Evolutionary conservation across 2,113 vertebrate genomes (phyloP), one percentile per base, ranked within the genome.

Genomic region (Hymenochirus boettgeri): DNA sequence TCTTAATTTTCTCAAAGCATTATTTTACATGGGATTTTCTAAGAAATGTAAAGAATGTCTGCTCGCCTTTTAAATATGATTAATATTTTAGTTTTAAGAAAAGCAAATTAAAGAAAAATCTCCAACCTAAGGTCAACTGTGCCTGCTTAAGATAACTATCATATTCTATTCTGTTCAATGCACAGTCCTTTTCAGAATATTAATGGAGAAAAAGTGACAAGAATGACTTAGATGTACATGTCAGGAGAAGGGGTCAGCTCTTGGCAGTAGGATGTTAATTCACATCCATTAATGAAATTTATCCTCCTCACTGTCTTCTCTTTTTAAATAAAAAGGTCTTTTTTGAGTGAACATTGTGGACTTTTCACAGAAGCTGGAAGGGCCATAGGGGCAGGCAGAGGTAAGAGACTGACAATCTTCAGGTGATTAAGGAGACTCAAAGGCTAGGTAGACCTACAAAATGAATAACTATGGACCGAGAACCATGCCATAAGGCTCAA

Each of bases 401-500:
- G 93, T 88, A 89, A 89, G 91, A 92, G 88, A 92, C 88, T 89
- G 92, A 95, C 92, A 93, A 93, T 94, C 92, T 93, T 92, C 91
- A 93, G 92, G 93, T 95, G 93, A 97, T 95, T 93, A 92, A 92
- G 92, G 89, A 89, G 88, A 94, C 92, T 93, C 86, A 89, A 87
- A 93, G 93, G 93, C 92, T 91, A 92, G 92, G 89, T 93, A 93
- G 92, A 95, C 92, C 94, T 96, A 96, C 93, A 96, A 95, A 97
- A 98, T 96, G 95, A 98, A 94, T 96, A 97, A 97, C 93, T 88
- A 88, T 90, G 87, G 92, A 92, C 91, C 93, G 92, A 94, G 92
- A 96, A 98, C 92, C 89, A 92, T 86, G 93, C 95, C 94, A 96
- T 94, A 93, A 97, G 95, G 93, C 94, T 96, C 89, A 90, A 96